A percentile compares a stretch with the other conserved stretches of the same genome.
phyloP scores from a whole-genome alignment of 2,797 vertebrate species.

The Alcedo atthis region DNA sequence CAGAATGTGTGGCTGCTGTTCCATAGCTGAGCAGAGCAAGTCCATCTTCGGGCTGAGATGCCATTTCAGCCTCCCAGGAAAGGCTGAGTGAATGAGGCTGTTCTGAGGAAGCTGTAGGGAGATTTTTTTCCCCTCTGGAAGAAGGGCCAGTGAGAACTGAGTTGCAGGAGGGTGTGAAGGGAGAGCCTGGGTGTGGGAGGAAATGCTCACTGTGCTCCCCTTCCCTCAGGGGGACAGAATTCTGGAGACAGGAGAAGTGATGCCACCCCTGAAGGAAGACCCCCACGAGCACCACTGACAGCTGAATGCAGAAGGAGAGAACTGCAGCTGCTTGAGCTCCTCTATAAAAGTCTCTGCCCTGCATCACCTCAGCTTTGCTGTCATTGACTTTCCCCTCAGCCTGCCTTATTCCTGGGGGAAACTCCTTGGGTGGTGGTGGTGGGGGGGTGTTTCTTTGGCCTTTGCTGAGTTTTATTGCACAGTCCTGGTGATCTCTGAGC shows the following conservation, averaged over 20 bases:
- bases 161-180: neutral
- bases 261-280: constrained; percentile 28
- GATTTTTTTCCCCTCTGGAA: neutral
- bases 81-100: neutral
- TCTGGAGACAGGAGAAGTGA: constrained; percentile 58
- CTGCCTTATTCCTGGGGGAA: rapidly evolving
- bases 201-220: neutral
- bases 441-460: neutral
- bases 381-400: neutral
- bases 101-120: neutral
- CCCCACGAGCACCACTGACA: constrained; percentile 23
- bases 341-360: constrained; percentile 16
- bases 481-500: neutral
- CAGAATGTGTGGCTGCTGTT: neutral
- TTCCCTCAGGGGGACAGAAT: constrained; percentile 57
- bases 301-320: neutral
- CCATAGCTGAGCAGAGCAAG: neutral
- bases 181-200: neutral
- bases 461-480: neutral
- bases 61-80: neutral
- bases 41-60: neutral
- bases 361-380: neutral
- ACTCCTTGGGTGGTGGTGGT: no score
- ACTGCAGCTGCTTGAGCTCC: neutral
- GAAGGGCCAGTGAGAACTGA: neutral